Evolutionary conservation across 2,797 vertebrate genomes (phyloP), one percentile per base, ranked within the genome.

Genomic region (Capromys pilorides): DNA sequence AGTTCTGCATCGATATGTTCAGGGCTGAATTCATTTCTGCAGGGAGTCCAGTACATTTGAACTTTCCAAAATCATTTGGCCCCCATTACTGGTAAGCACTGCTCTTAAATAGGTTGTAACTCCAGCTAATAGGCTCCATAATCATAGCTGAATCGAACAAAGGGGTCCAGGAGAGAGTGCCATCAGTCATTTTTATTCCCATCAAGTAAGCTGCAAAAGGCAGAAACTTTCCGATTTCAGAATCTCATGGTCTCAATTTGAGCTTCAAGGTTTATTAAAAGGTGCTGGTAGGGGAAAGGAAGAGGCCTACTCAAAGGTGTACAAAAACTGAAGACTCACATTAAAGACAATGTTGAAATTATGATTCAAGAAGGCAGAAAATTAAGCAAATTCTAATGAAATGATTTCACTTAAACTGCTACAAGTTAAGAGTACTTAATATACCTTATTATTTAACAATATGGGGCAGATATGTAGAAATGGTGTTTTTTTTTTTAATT

Each of bases 21-120:
- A 96, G 96, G 82, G 96, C 97, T 97, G 97, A 97, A 98, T 98
- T 98, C 98, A 98, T 98, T 98, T 97, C 98, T 98, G 97, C 96
- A 97, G 98, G 98, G 98, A 98, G 97, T 96, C 97, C 90, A 90
- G 97, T 97, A 98, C 97, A 98, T 98, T 97, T 98, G 98, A 98
- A 98, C 98, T 98, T 98, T 98, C 98, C 98, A 98, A 98, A 98
- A 98, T 98, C 98, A 98, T 98, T 98, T 98, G 98, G 98, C 97
- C 98, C 97, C 98, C 98, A 98, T 98, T 98, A 98, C 98, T 96
- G 97, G 98, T 97, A 98, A 98, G 98, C 98, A 98, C 97, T 94
- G 97, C 97, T 98, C 98, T 98, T 98, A 98, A 98, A 98, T 94
- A 98, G 98, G 98, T 96, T 98, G 98, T 98, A 98, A 98, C 98